Evolutionary conservation across 2,113 vertebrate species (phyloP).

Genomic region (Irena cyanogastra): DNA sequence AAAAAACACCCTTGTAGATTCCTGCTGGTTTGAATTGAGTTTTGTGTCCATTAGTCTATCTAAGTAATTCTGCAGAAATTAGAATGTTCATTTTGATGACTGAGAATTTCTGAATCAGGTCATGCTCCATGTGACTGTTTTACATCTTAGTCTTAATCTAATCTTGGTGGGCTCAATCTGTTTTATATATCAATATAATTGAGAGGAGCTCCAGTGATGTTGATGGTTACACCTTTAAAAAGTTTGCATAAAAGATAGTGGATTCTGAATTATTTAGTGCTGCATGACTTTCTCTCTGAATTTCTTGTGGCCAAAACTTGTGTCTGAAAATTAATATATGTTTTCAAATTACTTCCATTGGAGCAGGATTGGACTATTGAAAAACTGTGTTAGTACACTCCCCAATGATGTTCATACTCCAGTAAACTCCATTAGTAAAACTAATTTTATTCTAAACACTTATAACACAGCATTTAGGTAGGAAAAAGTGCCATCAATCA

Average conservation of each 20-base stretch:
- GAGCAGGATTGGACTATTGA: background rate
- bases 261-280: background rate
- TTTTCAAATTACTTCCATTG: background rate
- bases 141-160: background rate
- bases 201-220: background rate
- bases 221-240: background rate
- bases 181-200: background rate
- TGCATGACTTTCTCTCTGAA: background rate
- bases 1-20: background rate
- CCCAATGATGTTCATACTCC: background rate
- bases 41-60: background rate
- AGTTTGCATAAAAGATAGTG: background rate
- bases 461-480: background rate
- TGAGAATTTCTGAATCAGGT: background rate
- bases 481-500: conserved; percentile 18
- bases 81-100: background rate
- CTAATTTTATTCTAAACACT: conserved; percentile 30
- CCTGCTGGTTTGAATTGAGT: background rate
- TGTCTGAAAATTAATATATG: background rate
- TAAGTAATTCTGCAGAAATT: background rate
- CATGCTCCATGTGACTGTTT: background rate
- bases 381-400: background rate
- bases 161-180: background rate
- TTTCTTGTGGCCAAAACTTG: background rate
- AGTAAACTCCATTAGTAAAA: conserved; percentile 13